A percentile compares a stretch with the other conserved stretches of the same genome.
phyloP scores from a whole-genome alignment of 2,888 invertebrate species.

The Thecophora atra region DNA sequence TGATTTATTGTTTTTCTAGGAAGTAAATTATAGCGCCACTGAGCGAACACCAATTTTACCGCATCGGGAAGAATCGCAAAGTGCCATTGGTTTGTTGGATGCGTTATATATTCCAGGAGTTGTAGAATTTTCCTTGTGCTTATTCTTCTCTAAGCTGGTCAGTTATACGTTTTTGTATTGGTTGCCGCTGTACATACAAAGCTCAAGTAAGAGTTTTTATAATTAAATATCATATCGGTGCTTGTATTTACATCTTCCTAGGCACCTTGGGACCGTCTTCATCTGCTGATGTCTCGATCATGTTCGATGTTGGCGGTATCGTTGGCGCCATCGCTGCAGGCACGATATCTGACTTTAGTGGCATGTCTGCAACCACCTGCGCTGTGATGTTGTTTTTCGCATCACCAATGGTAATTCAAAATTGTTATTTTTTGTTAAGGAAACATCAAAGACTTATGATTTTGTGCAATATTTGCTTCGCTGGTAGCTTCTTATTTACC shows the following conservation, averaged over 20 bases:
- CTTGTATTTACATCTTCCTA: too few species aligned
- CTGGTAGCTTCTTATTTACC: constrained; percentile 81
- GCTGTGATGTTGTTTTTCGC: constrained; percentile 80
- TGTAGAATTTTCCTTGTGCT: constrained; percentile 87
- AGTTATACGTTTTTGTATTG: constrained; percentile 97
- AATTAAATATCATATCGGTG: too few species aligned
- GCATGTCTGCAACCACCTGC: constrained; percentile 90
- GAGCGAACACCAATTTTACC: constrained; percentile 64
- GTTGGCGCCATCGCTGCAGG: constrained; percentile 90
- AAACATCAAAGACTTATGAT: neutral
- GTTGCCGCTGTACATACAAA: constrained; percentile 90
- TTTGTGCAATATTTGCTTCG: constrained; percentile 23
- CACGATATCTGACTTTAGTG: constrained; percentile 81
- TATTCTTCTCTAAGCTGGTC: constrained; percentile 96
- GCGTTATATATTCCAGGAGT: constrained; percentile 92
- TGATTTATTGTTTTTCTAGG: constrained; percentile 47
- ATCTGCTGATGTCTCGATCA: constrained; percentile 81
- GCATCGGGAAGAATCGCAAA: constrained; percentile 43
- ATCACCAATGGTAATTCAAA: constrained; percentile 78
- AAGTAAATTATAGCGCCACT: constrained; percentile 60
- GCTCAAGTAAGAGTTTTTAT: constrained; percentile 77
- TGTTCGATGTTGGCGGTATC: constrained; percentile 92
- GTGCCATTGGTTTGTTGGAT: constrained; percentile 57
- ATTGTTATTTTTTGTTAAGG: neutral
- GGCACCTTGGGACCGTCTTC: constrained; percentile 74